phyloP scores from a whole-genome alignment of 1,140 invertebrate species.

The Pygmarrhopalites habei region DNA sequence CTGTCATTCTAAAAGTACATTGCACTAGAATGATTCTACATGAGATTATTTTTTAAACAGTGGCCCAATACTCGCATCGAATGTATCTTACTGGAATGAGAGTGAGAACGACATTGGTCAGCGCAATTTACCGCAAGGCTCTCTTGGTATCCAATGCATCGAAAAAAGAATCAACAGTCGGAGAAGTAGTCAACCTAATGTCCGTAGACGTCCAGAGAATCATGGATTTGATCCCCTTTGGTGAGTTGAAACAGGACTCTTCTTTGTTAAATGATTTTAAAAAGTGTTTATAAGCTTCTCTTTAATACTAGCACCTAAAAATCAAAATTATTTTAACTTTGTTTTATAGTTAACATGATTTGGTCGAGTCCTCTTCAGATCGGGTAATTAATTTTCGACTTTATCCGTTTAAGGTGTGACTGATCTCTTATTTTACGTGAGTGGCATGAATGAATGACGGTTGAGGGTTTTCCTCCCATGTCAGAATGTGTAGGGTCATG shows the following conservation, averaged over 20 bases:
- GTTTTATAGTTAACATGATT: too few species aligned
- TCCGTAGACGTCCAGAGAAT: conserved; percentile 77
- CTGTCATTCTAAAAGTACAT: too few species aligned
- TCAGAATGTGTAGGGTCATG: too few species aligned
- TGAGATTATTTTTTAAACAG: too few species aligned
- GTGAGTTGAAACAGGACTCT: conserved; percentile 90
- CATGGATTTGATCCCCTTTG: conserved; percentile 77
- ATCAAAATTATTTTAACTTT: too few species aligned
- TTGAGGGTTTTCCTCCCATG: too few species aligned
- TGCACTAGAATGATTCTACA: too few species aligned
- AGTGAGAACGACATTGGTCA: conserved; percentile 82
- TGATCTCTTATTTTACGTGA: too few species aligned
- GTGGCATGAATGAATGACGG: too few species aligned
- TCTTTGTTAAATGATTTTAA: conserved; percentile 89
- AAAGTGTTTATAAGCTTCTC: background rate
- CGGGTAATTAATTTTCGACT: too few species aligned
- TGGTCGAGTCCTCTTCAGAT: too few species aligned
- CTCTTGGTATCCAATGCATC: conserved; percentile 68
- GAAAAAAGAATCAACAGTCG: conserved; percentile 76
- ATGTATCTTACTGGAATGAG: conserved; percentile 88
- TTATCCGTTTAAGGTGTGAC: too few species aligned
- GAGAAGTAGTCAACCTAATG: conserved; percentile 90
- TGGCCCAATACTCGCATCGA: conserved; percentile 81
- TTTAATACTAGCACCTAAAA: background rate
- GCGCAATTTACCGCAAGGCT: conserved; percentile 82